A percentile compares a stretch with the other conserved stretches of the same genome.
Evolutionary conservation across 2,888 invertebrate species (phyloP).

Genomic region (Idaea biselata): DNA sequence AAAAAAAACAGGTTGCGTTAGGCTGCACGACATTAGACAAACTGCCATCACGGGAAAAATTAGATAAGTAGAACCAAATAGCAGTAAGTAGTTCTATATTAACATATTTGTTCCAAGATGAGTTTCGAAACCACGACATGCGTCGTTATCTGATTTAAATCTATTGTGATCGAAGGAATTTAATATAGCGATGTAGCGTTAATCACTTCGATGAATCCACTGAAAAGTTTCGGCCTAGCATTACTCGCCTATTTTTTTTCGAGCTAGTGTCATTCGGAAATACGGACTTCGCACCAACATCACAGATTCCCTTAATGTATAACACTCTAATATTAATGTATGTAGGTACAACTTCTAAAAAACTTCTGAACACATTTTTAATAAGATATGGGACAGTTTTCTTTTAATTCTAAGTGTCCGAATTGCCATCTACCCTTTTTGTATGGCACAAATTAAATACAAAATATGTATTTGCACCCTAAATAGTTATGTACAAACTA

Average conservation of each 20-base stretch:
- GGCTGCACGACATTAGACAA: background rate
- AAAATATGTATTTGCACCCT: conserved; percentile 43
- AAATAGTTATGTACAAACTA: conserved; percentile 13
- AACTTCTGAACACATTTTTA: conserved; percentile 76
- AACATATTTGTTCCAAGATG: too few species aligned
- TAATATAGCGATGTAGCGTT: too few species aligned
- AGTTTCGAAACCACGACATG: too few species aligned
- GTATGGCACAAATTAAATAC: conserved; percentile 58
- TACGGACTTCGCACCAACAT: background rate
- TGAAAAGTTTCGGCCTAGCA: background rate
- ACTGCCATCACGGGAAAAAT: too few species aligned
- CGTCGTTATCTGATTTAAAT: too few species aligned
- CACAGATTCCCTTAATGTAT: conserved; percentile 41
- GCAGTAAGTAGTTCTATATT: too few species aligned
- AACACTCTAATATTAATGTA: conserved; percentile 59
- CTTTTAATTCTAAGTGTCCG: conserved; percentile 45
- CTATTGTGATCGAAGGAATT: too few species aligned
- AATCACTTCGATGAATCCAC: background rate
- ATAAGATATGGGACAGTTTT: conserved; percentile 72
- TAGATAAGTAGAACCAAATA: too few species aligned
- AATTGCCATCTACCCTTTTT: conserved; percentile 36
- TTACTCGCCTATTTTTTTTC: background rate
- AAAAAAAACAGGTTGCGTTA: background rate
- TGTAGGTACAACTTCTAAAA: conserved; percentile 71
- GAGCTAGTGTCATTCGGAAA: background rate